Conservation (phyloP, 2,113 vertebrate species). For the Brachyhypopomus gauderio region DNA sequence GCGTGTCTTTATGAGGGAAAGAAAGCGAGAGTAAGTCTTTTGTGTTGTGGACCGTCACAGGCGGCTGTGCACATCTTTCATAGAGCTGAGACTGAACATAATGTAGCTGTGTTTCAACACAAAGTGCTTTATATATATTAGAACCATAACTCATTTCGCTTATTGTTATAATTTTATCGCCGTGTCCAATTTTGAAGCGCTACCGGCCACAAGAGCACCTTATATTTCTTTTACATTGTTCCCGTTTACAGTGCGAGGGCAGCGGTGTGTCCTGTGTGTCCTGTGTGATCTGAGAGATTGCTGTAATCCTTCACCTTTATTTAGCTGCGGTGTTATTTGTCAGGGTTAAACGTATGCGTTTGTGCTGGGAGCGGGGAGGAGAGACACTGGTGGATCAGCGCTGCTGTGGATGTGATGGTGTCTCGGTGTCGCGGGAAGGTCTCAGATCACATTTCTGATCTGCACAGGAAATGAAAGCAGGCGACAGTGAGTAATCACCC, state of each 20-base stretch:
- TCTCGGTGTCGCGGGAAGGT: slow-evolving; percentile 15
- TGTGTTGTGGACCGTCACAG: too few species aligned
- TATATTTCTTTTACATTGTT: slow-evolving; percentile 35
- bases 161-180: slow-evolving; percentile 30
- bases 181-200: slow-evolving; percentile 13
- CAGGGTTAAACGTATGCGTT: slow-evolving; percentile 37
- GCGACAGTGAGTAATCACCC: slow-evolving; percentile 47
- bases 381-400: neutral
- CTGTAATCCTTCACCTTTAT: slow-evolving; percentile 45
- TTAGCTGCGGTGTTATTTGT: slow-evolving; percentile 25
- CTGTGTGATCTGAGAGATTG: slow-evolving; percentile 39
- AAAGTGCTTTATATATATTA: slow-evolving; percentile 4
- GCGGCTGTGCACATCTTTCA: too few species aligned
- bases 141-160: slow-evolving; percentile 40
- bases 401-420: neutral
- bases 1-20: too few species aligned
- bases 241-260: neutral
- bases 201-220: neutral
- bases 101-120: neutral
- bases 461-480: slow-evolving; percentile 49
- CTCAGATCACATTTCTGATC: slow-evolving; percentile 46
- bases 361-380: neutral
- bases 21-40: too few species aligned
- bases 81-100: neutral
- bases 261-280: neutral